Evolutionary conservation across 35 echinoderm and acorn worm genomes (phyloP).

Genomic region (Holothuria glaberrima): DNA sequence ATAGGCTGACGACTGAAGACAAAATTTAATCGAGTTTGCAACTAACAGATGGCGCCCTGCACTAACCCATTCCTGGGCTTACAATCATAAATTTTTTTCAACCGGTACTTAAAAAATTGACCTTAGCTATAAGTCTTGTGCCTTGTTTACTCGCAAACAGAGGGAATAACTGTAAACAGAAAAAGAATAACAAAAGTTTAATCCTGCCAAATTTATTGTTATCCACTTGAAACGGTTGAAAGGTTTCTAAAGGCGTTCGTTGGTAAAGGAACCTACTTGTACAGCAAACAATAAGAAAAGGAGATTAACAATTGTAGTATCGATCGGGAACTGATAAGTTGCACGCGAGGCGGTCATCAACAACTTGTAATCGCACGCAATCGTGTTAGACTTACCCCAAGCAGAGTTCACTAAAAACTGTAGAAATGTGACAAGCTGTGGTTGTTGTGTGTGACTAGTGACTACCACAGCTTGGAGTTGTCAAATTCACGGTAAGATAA

Average conservation of each 20-base stretch:
- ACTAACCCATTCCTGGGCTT: no score
- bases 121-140: no score
- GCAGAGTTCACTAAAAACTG: background rate
- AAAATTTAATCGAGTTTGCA: no score
- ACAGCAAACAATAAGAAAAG: conserved; percentile 33
- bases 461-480: no score
- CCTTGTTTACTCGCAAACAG: conserved; percentile 39
- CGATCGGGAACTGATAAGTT: conserved; percentile 27
- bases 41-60: no score
- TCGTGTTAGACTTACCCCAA: conserved; percentile 34
- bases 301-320: conserved; percentile 51
- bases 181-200: conserved; percentile 30
- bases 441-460: no score
- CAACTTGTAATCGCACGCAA: conserved; percentile 22
- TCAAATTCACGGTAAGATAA: no score
- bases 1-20: no score
- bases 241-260: conserved; percentile 33
- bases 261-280: background rate
- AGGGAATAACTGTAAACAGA: conserved; percentile 12
- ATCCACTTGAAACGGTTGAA: conserved; percentile 29
- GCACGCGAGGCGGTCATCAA: conserved; percentile 44
- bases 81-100: no score
- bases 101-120: no score
- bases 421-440: no score
- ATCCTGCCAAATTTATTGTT: conserved; percentile 17